Base-by-base conservation (phyloP, 2,888 invertebrate species). In the Dusona sp. region DNA sequence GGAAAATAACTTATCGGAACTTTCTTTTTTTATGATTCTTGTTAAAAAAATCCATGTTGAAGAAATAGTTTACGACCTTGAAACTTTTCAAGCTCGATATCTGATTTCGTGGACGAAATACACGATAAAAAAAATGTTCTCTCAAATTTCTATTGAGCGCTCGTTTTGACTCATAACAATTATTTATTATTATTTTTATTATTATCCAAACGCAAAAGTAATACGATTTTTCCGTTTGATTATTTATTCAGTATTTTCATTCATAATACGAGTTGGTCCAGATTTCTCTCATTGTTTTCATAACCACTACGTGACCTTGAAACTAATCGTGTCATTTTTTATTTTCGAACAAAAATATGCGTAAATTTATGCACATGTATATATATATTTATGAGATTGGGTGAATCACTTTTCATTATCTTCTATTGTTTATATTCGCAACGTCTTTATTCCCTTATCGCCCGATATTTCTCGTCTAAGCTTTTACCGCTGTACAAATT, bases 351-450 rank as follows among this genome's bases (percentile, higher is more conserved):
- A 33, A 22, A 36, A 73, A 73, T 54, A 19, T 11, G 36, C 8
- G 48, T 61, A 16, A 61, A 45, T 45, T 13, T 19, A 70, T 29
- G 16, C 67, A 9, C 7, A 9, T 0, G 7, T 38, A 8, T 16
- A 9, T 3, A 73, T n/a, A 25, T 45, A 48, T 48, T 48, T 29
- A 48, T 16, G 13, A 33, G 29, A 29, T 45, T 48, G 36, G 16
- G 38, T 75, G 75, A 75, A 64, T 75, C 75, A 75, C 16, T 42
- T 74, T 51, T 22, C 57, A 25, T 64, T 64, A 54, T 54, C 54
- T 22, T 54, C 48, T 33, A 54, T 33, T 73, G 54, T 73, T 54
- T 22, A 73, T n/a, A 51, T 36, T 36, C 54, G 22, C 13, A 22
- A 19, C 25, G 61, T 29, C 9, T 45, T 48, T 45, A n/a, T 48